Evolutionary conservation across 2,888 invertebrate species (phyloP), one percentile per base, ranked within the genome.

Genomic region (Cerastis rubricosa): DNA sequence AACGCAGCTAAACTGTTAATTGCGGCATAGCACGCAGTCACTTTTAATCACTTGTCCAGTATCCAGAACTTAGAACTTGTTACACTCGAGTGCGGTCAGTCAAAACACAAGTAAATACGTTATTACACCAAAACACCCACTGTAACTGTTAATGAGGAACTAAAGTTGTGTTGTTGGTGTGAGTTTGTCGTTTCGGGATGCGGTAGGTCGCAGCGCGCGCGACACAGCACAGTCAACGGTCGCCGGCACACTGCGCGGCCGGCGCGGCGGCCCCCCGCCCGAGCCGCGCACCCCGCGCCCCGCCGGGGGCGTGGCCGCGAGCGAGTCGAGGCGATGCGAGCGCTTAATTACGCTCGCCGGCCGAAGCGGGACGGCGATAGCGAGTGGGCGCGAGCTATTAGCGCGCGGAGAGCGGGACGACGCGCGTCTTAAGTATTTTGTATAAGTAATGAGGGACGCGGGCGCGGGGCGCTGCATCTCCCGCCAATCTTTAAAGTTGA

Each of bases 351-450:
- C 96, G 95, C 94, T 94, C 93, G 93, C 94, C 93, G 94, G 95
- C 92, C 93, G 92, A 94, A 97, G 93, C 94, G 94, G 95, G 97
- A 97, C 94, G 94, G 96, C 94, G 94, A 95, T 95, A 96, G 94
- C 89, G 93, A 95, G 96, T 95, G 96, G 96, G 97, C 97, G 97
- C 97, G 97, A 97, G 97, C 97, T 97, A 97, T 97, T 97, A 97
- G 97, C 97, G 94, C 97, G 97, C 97, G 97, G 97, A 97, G 97
- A 97, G 97, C 96, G 95, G 96, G 97, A 96, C 96, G 97, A 95
- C 95, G 96, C 95, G 92, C 96, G 96, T 96, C 96, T 96, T 96
- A 96, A 96, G 96, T 96, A 96, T 97, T 97, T 97, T 97, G 97
- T 97, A 97, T 97, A 97, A 97, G 96, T 97, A 97, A 97, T 97